Evolutionary conservation across 1,140 invertebrate species (phyloP), one percentile per base, ranked within the genome.

Genomic region (Zelostemma sp.): DNA sequence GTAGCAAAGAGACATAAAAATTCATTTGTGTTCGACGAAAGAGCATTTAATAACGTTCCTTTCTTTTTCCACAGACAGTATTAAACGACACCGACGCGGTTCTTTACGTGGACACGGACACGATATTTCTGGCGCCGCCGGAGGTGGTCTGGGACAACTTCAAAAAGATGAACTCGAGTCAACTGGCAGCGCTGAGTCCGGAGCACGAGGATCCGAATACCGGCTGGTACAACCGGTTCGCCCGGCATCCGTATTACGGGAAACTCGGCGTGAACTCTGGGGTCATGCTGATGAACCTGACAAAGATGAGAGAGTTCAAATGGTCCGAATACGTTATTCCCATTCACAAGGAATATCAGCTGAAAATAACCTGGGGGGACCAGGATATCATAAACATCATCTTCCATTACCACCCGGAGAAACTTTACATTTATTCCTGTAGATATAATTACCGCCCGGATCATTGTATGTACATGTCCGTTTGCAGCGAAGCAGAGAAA

Each of bases 361-460:
- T 93, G 6, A 92, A 95, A 76, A 95, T 98, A 43, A 95, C 94
- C 1, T 98, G 95, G 94, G 97, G 96, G n/a, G 96, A 98, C 86
- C 97, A 98, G 85, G 96, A 98, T 86, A 95, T 98, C 58, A 95
- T 98, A 65, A 98, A 98, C 80, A 96, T 98, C 66, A 93, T 97
- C 73, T 97, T 98, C 81, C 93, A 96, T 84, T 94, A 92, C 84
- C 91, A 97, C 88, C 91, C 94, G 87, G 93, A 93, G 56, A 92
- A 93, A 73, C 84, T 98, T 11, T 92, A 92, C 66, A 86, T 95
- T 28, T 91, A 95, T 80, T 89, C 92, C 0, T 98, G 96, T 80
- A 88, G 93, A 49, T 96, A 93, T 84, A 98, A 98, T 83, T 98
- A 95, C 79, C 89, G 96, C 50, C 92, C 95, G 6, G 96, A 98